Percentiles rank a stretch among this genome's conserved stretches.
phyloP scores from a whole-genome alignment of 2,113 vertebrate genomes.

The Lutjanus erythropterus region DNA sequence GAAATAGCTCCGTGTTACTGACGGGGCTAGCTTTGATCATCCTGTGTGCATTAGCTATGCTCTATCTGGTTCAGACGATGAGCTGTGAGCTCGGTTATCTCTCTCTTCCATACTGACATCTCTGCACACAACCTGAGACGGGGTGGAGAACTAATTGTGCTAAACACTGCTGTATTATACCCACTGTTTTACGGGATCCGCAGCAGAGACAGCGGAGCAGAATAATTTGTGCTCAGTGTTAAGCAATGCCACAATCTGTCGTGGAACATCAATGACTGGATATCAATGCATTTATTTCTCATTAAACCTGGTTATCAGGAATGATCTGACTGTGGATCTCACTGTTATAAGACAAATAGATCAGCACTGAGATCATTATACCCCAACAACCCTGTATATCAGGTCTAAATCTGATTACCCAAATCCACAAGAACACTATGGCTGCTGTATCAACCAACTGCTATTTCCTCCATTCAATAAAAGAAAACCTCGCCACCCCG shows the following conservation, averaged over 20 bases:
- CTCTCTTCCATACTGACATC: conserved; percentile 31
- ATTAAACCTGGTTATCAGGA: conserved; percentile 12
- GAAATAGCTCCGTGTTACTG: conserved; percentile 52
- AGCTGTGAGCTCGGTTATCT: conserved; percentile 53
- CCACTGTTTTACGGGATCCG: conserved; percentile 23
- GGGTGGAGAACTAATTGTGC: conserved; percentile 33
- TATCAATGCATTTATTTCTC: conserved; percentile 6
- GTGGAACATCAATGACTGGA: not conserved
- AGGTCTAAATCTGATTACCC: not conserved
- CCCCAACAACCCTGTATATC: not conserved
- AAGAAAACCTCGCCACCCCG: not conserved
- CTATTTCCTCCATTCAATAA: not conserved
- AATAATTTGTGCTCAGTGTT: conserved; percentile 29
- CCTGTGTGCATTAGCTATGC: conserved; percentile 45
- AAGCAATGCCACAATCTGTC: conserved; percentile 14
- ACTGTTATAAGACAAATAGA: not conserved
- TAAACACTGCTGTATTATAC: conserved; percentile 34
- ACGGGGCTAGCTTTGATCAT: conserved; percentile 56
- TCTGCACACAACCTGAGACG: conserved; percentile 44
- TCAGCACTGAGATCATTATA: conserved; percentile 6
- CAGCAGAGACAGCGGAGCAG: conserved; percentile 11
- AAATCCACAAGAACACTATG: conserved; percentile 2
- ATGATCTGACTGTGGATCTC: conserved; percentile 3
- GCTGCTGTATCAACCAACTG: not conserved
- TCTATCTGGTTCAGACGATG: conserved; percentile 41